Percentiles rank a stretch among this genome's conserved stretches.
Conservation (phyloP, 2,888 invertebrate genomes). For the Dryococelus australis region DNA sequence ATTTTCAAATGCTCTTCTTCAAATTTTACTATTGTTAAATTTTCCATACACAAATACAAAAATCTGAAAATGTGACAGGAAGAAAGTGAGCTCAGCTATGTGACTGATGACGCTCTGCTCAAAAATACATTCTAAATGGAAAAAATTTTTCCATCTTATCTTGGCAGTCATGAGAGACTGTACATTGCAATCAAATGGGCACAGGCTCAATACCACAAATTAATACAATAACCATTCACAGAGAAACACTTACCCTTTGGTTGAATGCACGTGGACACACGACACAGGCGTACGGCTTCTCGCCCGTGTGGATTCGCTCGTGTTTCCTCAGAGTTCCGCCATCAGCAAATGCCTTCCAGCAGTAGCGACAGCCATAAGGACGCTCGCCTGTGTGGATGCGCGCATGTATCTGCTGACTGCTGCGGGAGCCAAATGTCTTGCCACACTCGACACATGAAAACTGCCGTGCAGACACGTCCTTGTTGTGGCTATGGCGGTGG, state of each 20-base stretch:
- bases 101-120: too few relatives aligned
- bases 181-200: too few relatives aligned
- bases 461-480: conserved; percentile 64
- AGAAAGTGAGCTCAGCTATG: too few relatives aligned
- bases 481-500: conserved; percentile 71
- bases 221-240: not conserved
- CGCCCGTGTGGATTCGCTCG: conserved; percentile 84
- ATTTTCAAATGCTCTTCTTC: too few relatives aligned
- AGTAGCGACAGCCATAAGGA: conserved; percentile 84
- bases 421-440: conserved; percentile 85
- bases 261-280: conserved; percentile 88
- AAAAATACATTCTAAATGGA: too few relatives aligned
- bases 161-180: too few relatives aligned
- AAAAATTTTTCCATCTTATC: too few relatives aligned
- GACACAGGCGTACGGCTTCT: conserved; percentile 87
- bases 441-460: conserved; percentile 86
- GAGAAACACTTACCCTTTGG: conserved; percentile 62
- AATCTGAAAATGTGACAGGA: too few relatives aligned
- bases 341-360: conserved; percentile 90
- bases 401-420: conserved; percentile 86
- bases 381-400: conserved; percentile 86
- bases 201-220: too few relatives aligned
- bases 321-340: conserved; percentile 86
- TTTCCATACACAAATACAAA: too few relatives aligned
- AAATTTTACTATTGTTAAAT: too few relatives aligned